Evolutionary conservation across 2,113 vertebrate genomes (phyloP).

Genomic region (Lepidothrix coronata): DNA sequence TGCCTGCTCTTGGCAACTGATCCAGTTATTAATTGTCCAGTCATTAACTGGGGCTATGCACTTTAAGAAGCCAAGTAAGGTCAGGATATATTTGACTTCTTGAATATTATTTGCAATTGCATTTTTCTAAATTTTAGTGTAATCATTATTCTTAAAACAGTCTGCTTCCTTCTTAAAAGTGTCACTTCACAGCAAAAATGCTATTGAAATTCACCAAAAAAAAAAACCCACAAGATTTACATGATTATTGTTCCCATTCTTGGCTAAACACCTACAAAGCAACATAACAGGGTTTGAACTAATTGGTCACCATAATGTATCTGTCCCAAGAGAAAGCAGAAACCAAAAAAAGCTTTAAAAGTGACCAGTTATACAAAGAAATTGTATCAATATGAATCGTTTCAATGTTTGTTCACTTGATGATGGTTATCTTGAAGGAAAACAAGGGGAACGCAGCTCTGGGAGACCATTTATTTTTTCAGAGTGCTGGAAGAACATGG

Average conservation of each 20-base stretch:
- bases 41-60: background rate
- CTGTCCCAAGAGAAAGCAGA: background rate
- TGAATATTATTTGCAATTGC: background rate
- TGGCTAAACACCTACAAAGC: background rate
- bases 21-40: background rate
- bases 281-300: background rate
- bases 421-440: background rate
- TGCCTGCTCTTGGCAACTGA: background rate
- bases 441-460: background rate
- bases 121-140: background rate
- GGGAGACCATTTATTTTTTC: background rate
- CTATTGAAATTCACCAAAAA: background rate
- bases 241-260: background rate
- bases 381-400: background rate
- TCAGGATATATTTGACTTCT: background rate
- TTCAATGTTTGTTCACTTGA: background rate
- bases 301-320: fast-evolving
- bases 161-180: background rate
- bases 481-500: background rate
- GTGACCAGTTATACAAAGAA: background rate
- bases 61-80: background rate
- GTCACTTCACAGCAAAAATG: background rate
- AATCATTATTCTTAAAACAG: background rate
- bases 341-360: background rate
- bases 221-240: background rate